Evolutionary conservation across 2,113 vertebrate species (phyloP).

Genomic region (Corvus cornix): DNA sequence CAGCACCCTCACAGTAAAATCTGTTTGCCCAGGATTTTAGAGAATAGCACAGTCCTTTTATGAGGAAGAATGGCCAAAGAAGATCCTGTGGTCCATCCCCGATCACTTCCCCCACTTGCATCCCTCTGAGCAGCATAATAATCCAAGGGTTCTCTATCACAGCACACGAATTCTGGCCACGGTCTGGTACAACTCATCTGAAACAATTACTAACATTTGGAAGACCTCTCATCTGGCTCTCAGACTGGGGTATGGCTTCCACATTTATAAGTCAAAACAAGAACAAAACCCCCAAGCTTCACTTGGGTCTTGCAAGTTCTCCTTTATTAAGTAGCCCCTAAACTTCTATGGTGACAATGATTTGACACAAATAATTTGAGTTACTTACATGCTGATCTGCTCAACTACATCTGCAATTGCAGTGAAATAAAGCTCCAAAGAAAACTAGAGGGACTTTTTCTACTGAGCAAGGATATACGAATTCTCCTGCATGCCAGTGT

Average conservation of each 20-base stretch:
- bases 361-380: background rate
- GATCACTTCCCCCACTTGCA: no score
- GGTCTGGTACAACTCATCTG: background rate
- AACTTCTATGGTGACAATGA: accelerated
- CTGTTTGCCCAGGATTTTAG: background rate
- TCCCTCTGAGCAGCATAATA: background rate
- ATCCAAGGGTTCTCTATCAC: background rate
- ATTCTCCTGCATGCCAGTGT: background rate
- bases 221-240: background rate
- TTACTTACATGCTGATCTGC: background rate
- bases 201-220: background rate
- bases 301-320: background rate
- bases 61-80: background rate
- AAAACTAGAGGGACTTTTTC: background rate
- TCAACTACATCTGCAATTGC: background rate
- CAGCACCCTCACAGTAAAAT: background rate
- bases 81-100: background rate
- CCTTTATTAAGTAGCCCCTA: background rate
- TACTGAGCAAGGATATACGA: background rate
- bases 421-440: background rate
- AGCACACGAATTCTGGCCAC: background rate
- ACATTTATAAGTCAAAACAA: background rate
- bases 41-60: background rate
- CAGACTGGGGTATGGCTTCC: background rate
- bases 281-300: background rate